phyloP scores from a whole-genome alignment of 2,888 invertebrate genomes.

The Halocaridina rubra region DNA sequence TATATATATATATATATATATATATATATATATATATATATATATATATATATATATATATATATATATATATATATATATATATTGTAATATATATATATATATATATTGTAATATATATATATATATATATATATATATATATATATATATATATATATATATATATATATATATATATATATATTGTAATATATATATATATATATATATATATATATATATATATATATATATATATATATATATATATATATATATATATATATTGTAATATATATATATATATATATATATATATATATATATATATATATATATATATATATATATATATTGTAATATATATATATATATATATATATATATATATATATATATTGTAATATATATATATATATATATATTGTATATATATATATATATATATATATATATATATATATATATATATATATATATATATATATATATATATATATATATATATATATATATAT shows the following conservation, averaged over 20 bases:
- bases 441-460: too few relatives aligned
- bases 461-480: background rate
- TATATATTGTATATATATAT: too few relatives aligned
- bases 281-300: background rate
- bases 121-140: background rate
- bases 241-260: background rate
- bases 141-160: background rate
- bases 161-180: background rate
- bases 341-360: background rate
- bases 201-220: background rate
- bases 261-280: background rate
- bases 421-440: background rate
- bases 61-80: background rate
- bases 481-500: background rate
- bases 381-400: too few relatives aligned
- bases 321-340: background rate
- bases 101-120: background rate
- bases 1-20: conserved; percentile 14
- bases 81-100: background rate
- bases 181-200: background rate
- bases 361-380: background rate
- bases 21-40: conserved; percentile 19
- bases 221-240: background rate
- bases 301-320: background rate
- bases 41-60: conserved; percentile 20